Base-by-base conservation (phyloP, 2,888 invertebrate species). In the Rhogogaster chlorosoma region DNA sequence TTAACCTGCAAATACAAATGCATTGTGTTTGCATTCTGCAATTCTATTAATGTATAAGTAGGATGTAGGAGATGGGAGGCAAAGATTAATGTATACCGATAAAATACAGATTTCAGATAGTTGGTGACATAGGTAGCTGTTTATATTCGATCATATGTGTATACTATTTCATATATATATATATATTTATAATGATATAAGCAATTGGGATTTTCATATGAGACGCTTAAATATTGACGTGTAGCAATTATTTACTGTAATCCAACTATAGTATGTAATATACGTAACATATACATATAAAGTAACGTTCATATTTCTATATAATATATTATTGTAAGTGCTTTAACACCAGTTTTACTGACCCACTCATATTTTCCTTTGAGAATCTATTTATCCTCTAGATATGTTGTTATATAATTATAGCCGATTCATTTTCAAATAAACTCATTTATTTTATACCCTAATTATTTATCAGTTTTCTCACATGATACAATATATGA, bases 181-280 rank as follows among this genome's bases (percentile, higher is more conserved):
- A 57, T 71, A 88, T 89, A 88, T 90, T 90, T 89, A 67, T 67
- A 90, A 91, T 90, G 89, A 89, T 88, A 88, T 87, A 90, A 89
- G 88, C 87, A 38, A 70, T 45, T 67, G 78, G 45, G 38, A 84
- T 88, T 87, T 53, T 87, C 83, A 22, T 75, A 45, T 22, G 32
- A 57, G 10, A 29, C n/a, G 4, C 18, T 75, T 36, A 45, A 53
- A 75, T 49, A 75, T 45, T 75, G 45, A 45, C 45, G 42, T 75
- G 75, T 75, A 75, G 75, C 75, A 32, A 57, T 78, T 32, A 53
- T 80, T 38, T 38, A 38, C 61, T 80, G 67, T 29, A 49, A 64
- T 80, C 22, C 61, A 80, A 61, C 29, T 77, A 53, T 73, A 67
- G 18, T 67, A 73, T 73, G 38, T 73, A 38, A 73, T 73, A 42